Evolutionary conservation across 1,140 invertebrate genomes (phyloP).

Genomic region (Drosophila miranda): DNA sequence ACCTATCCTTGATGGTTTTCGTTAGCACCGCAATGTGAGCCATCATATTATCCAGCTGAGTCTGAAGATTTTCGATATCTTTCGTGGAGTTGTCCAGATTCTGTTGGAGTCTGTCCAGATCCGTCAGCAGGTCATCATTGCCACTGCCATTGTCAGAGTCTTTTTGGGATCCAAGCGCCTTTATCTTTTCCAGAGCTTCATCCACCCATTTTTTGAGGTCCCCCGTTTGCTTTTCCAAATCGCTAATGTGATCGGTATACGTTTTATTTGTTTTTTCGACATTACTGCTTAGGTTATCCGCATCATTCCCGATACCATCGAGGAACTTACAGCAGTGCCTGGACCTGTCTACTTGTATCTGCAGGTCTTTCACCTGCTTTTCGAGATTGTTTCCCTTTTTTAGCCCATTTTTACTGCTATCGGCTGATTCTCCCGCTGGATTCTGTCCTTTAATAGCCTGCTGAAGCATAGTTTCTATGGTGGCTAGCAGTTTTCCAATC

Average conservation of each 20-base stretch:
- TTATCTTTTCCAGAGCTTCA: neutral
- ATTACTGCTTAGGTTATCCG: neutral
- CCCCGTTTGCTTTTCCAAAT: neutral
- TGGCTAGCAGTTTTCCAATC: neutral
- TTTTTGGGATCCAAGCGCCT: neutral
- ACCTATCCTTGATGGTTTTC: neutral
- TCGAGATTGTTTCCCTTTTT: neutral
- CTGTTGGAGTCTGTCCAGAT: too few species aligned
- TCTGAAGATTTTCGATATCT: neutral
- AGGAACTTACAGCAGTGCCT: conserved; percentile 20
- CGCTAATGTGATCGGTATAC: neutral
- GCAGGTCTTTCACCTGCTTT: neutral
- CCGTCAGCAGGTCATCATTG: too few species aligned
- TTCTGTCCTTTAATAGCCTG: neutral
- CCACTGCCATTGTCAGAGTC: too few species aligned
- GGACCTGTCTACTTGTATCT: neutral
- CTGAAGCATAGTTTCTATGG: neutral
- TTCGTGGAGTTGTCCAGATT: too few species aligned
- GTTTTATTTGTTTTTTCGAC: conserved; percentile 1
- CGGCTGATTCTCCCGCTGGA: neutral
- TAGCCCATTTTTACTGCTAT: too few species aligned
- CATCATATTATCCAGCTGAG: neutral
- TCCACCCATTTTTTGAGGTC: neutral
- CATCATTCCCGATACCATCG: neutral
- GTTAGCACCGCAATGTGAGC: too few species aligned